These are phyloP conservation scores for Ceuthmochares aereus DNA, from an alignment of 2,113 vertebrate genomes.

Conservation along the genomic window DNA sequence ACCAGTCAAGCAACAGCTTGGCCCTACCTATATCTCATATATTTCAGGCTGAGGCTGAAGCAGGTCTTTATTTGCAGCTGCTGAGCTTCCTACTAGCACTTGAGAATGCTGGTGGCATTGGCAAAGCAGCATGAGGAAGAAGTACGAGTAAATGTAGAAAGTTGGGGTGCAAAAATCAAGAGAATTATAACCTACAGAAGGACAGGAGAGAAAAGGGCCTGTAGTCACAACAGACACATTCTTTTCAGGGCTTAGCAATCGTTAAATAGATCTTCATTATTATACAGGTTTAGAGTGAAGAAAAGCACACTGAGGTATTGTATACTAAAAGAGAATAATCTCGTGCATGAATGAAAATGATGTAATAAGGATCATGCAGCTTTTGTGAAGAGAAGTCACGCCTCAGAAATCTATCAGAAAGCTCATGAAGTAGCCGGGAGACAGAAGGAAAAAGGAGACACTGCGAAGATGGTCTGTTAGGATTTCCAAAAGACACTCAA, in stretches of 20 bases:
- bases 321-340: background rate
- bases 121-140: background rate
- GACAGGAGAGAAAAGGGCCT: background rate
- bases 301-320: background rate
- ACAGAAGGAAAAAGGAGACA: background rate
- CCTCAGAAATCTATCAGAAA: background rate
- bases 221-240: background rate
- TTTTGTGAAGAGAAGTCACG: background rate
- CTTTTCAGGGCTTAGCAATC: background rate
- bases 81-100: background rate
- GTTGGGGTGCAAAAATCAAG: background rate
- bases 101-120: background rate
- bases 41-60: background rate
- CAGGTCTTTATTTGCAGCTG: background rate
- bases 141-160: background rate
- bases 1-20: background rate
- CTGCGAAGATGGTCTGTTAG: background rate
- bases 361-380: background rate
- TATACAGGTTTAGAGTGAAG: background rate
- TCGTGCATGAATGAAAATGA: background rate
- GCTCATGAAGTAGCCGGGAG: background rate
- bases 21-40: fast-evolving
- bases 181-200: background rate
- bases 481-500: background rate
- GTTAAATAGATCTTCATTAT: background rate